Evolutionary conservation across 1,140 invertebrate genomes (phyloP).

Genomic region (Drosophila lini): DNA sequence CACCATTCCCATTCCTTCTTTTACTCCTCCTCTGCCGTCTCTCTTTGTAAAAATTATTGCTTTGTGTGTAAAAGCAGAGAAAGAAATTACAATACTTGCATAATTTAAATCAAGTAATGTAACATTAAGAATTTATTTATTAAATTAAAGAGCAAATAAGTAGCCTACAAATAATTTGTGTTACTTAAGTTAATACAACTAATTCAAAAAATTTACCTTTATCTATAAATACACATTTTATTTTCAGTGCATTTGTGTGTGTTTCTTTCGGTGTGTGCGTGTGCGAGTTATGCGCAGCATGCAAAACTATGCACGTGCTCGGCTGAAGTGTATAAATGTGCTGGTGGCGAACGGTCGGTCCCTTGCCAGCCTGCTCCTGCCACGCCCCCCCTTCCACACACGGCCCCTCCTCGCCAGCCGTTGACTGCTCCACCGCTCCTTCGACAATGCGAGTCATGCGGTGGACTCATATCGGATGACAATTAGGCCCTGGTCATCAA

Average conservation of each 20-base stretch:
- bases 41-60: slow-evolving; percentile 71
- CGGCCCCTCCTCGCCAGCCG: slow-evolving; percentile 9
- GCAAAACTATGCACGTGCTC: slow-evolving; percentile 80
- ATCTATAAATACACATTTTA: not conserved
- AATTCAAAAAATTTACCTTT: too few relatives aligned
- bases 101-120: not conserved
- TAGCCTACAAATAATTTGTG: too few relatives aligned
- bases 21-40: slow-evolving; percentile 4
- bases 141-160: too few relatives aligned
- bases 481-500: slow-evolving; percentile 83
- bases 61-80: slow-evolving; percentile 23
- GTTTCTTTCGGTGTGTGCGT: slow-evolving; percentile 18
- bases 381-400: slow-evolving; percentile 26
- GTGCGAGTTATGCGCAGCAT: slow-evolving; percentile 79
- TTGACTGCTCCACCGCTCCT: slow-evolving; percentile 46
- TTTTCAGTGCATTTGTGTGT: slow-evolving; percentile 30
- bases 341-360: slow-evolving; percentile 48
- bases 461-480: slow-evolving; percentile 82
- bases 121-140: too few relatives aligned
- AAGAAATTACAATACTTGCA: not conserved
- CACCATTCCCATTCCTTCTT: slow-evolving; percentile 26
- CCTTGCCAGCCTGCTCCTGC: slow-evolving; percentile 40
- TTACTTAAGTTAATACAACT: too few relatives aligned
- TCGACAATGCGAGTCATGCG: slow-evolving; percentile 81
- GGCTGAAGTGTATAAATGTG: slow-evolving; percentile 80